A percentile compares a stretch with the other conserved stretches of the same genome.
phyloP scores from a whole-genome alignment of 2,888 invertebrate genomes.

The Lymantria dispar region DNA sequence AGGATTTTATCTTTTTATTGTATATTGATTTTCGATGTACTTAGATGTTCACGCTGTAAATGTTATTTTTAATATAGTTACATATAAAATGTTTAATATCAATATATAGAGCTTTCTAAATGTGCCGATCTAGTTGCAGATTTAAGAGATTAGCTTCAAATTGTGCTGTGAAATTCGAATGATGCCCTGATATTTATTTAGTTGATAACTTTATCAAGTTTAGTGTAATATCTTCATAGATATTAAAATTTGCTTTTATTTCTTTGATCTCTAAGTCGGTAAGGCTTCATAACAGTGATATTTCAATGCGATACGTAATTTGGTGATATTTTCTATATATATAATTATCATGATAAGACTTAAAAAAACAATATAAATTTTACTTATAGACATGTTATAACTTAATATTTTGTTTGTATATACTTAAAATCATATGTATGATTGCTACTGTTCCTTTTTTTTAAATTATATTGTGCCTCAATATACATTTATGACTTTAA shows the following conservation, averaged over 20 bases:
- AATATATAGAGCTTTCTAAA: background rate
- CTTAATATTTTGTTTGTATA: slow-evolving; percentile 60
- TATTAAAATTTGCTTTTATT: slow-evolving; percentile 49
- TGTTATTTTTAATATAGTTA: too few species aligned
- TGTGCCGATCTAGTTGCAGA: background rate
- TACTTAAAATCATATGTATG: slow-evolving; percentile 47
- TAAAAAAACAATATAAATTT: slow-evolving; percentile 47
- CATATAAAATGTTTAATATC: too few species aligned
- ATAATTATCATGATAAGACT: slow-evolving; percentile 52
- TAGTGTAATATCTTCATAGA: slow-evolving; percentile 22
- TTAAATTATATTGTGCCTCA: slow-evolving; percentile 54
- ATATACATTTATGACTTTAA: too few species aligned
- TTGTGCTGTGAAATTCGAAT: slow-evolving; percentile 19
- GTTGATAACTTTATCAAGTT: background rate
- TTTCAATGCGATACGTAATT: slow-evolving; percentile 73
- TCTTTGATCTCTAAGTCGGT: slow-evolving; percentile 67
- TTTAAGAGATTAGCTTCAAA: slow-evolving; percentile 2
- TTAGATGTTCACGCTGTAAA: too few species aligned
- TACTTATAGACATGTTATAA: slow-evolving; percentile 30
- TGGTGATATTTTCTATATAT: slow-evolving; percentile 60
- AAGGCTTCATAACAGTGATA: slow-evolving; percentile 59
- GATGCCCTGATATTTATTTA: background rate
- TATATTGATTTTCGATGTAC: too few species aligned
- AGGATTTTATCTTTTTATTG: too few species aligned
- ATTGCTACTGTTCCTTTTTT: slow-evolving; percentile 52